A percentile compares a stretch with the other conserved stretches of the same genome.
phyloP scores from a whole-genome alignment of 2,888 invertebrate genomes.

The Tinea semifulvella region DNA sequence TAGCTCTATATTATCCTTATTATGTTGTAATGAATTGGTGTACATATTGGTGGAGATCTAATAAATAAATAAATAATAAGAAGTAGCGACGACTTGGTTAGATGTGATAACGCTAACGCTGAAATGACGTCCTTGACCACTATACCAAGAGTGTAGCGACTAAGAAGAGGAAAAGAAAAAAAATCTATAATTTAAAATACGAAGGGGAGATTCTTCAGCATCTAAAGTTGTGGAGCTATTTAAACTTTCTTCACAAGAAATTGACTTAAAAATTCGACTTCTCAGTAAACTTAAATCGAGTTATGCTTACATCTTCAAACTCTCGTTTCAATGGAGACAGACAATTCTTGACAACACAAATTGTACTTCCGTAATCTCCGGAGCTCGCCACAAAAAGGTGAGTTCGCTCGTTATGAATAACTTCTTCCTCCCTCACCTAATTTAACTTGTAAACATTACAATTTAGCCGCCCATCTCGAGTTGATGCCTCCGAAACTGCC shows the following conservation, averaged over 20 bases:
- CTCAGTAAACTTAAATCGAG: constrained; percentile 6
- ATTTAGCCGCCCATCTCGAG: constrained; percentile 52
- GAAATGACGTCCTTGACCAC: no score
- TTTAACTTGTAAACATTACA: constrained; percentile 62
- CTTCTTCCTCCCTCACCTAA: constrained; percentile 49
- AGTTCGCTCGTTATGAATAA: constrained; percentile 48
- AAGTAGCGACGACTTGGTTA: no score
- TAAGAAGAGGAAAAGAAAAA: not conserved
- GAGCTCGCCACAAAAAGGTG: constrained; percentile 39
- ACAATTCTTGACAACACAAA: constrained; percentile 9
- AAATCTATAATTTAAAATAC: constrained; percentile 3
- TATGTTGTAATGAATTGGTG: no score
- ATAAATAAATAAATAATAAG: no score
- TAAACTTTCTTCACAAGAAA: constrained; percentile 4
- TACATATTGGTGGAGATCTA: no score
- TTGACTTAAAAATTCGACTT: constrained; percentile 3
- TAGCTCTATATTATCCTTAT: no score
- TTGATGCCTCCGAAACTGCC: constrained; percentile 51
- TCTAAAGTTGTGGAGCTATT: not conserved
- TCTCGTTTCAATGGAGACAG: constrained; percentile 3
- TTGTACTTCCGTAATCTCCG: constrained; percentile 12
- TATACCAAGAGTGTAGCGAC: no score
- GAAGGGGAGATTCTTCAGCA: no score
- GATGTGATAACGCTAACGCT: no score
- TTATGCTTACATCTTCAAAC: constrained; percentile 9